A percentile compares a stretch with the other conserved stretches of the same genome.
phyloP scores from a whole-genome alignment of 2,888 invertebrate genomes.

The Eupithecia abbreviata region DNA sequence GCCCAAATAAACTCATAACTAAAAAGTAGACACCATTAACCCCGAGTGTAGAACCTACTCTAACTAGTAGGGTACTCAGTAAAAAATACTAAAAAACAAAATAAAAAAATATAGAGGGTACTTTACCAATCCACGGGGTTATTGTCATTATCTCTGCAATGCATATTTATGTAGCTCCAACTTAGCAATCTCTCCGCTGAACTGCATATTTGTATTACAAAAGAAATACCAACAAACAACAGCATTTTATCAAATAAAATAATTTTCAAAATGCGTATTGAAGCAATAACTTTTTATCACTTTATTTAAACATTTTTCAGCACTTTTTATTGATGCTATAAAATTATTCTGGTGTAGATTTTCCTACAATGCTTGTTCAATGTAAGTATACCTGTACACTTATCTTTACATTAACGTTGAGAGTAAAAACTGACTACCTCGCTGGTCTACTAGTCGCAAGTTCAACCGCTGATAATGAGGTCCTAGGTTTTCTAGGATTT shows the following conservation, averaged over 20 bases:
- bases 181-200: slow-evolving; percentile 35
- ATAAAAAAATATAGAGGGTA: not conserved
- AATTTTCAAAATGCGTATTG: not conserved
- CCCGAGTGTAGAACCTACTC: too few relatives aligned
- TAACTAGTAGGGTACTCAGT: not conserved
- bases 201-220: slow-evolving; percentile 37
- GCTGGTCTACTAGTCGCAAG: too few relatives aligned
- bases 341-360: not conserved
- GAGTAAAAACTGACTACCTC: too few relatives aligned
- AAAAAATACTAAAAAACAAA: not conserved
- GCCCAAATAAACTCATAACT: too few relatives aligned
- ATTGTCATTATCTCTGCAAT: slow-evolving; percentile 62
- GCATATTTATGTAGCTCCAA: slow-evolving; percentile 56
- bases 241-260: slow-evolving; percentile 25
- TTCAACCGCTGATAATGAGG: too few relatives aligned
- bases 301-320: not conserved
- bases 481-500: too few relatives aligned
- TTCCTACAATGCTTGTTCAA: not conserved
- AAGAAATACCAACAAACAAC: slow-evolving; percentile 18
- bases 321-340: not conserved
- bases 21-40: too few relatives aligned
- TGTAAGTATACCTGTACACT: not conserved
- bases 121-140: slow-evolving; percentile 64
- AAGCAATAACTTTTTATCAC: slow-evolving; percentile 5
- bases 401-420: too few relatives aligned